Base-by-base conservation (phyloP, 2,797 vertebrate species). In the Florisuga fusca region DNA sequence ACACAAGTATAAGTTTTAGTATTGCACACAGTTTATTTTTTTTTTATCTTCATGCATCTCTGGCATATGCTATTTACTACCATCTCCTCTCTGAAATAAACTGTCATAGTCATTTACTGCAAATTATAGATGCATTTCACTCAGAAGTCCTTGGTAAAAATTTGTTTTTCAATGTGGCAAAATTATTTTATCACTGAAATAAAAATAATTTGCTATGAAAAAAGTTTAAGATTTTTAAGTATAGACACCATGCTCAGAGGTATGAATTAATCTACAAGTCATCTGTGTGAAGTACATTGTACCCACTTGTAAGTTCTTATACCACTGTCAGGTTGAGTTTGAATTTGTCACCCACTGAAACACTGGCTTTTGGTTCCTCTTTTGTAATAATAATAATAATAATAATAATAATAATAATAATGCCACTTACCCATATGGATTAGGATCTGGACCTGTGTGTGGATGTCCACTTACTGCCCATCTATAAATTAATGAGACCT, bases 391-490 rank as follows among this genome's bases (percentile, higher is more conserved):
- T 68, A 50, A 15, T 27, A 26, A 48, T 15, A 61, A 88, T 41
- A 6, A 41, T 41, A 13, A 41, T 41, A 5, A 41, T 41, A 14
- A 41, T 10, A 41, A 61, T 26, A 34, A 57, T 68, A 50, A 17
- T 31, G 25, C 41, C 27, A 93, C 97, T 98, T 92, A 98, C 98
- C 98, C 98, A 77, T 96, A 96, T 6, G 97, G 98, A 95, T 98
- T 98, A 71, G 98, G 98, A 77, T 97, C 97, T n/a, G 98, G 98
- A 59, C 98, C 98, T 53, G 95, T 55, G 58, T 96, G 63, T 33
- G 98, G 98, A 86, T 98, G 97, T 33, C 98, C 98, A 90, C 97
- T 98, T 87, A 98, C 98, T 89, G 97, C 97, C 98, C 98, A 98
- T 94, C 98, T 97, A 92, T 97, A 98, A 94, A 98, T 75, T 29